Base-by-base conservation (phyloP, 2,113 vertebrate genomes). In the Athene cunicularia region DNA sequence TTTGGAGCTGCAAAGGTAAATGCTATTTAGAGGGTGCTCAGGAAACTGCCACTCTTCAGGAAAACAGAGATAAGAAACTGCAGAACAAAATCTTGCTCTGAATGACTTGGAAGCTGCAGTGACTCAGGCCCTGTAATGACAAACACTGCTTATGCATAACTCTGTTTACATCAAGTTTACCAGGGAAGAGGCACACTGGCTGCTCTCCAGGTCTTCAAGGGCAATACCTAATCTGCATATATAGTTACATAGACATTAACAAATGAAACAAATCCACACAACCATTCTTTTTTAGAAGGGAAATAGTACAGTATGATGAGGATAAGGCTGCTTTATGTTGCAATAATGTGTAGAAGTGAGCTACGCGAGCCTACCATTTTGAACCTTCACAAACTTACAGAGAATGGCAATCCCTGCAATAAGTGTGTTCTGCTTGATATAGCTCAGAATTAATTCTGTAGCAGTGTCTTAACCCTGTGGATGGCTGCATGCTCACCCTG, bases 191-290 rank as follows among this genome's bases (percentile, higher is more conserved):
- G 33, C 81, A 70, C 12, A 0, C 4, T 97, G 85, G 82, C 88
- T 52, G 82, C 63, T 86, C 43, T 94, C 79, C 75, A 93, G 32
- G 8, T 67, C 75, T 92, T 92, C 88, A 95, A 80, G 95, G 85
- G 63, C 86, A 94, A 47, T 47, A 74, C 16, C n/a, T 63, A 33
- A 47, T 88, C 63, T 91, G 47, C 75, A 59, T 77, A 49, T 52
- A 14, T 73, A 88, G 49, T 91, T 88, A 82, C 35, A 80, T 39
- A 88, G 53, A 24, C 55, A 64, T 67, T 59, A 80, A 37, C 59
- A 86, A 49, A 55, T 49, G 83, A 79, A 92, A 84, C 43, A 84
- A 92, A 86, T 74, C 55, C 37, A 39, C 26, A 59, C 55, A 62
- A 30, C 37, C 55, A 17, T 66, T 53, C 32, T 71, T 93, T 55